Percentiles rank a stretch among this genome's conserved stretches.
Evolutionary conservation across 2,797 vertebrate genomes (phyloP).

Genomic region (Darevskia nairensis): DNA sequence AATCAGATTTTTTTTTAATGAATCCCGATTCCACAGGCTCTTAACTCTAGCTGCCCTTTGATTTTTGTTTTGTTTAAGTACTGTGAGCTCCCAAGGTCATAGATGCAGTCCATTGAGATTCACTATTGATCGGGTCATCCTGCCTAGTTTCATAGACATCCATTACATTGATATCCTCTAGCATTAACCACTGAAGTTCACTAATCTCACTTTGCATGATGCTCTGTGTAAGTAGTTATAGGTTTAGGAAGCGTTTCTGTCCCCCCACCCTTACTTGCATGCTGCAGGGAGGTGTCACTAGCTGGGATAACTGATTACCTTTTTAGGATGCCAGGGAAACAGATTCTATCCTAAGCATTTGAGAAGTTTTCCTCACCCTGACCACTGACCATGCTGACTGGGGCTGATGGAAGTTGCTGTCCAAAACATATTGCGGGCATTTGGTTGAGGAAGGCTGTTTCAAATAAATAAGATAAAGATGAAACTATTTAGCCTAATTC

Average conservation of each 20-base stretch:
- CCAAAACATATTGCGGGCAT: no score
- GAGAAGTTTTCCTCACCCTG: neutral
- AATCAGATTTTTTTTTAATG: neutral
- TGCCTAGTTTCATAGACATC: neutral
- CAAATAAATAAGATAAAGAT: no score
- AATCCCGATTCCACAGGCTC: neutral
- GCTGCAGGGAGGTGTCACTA: neutral
- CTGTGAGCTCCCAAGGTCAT: neutral
- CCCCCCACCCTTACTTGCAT: neutral
- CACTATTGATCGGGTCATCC: slow-evolving; percentile 6
- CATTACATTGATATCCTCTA: slow-evolving; percentile 19
- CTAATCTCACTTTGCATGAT: slow-evolving; percentile 19
- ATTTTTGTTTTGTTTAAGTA: slow-evolving; percentile 16
- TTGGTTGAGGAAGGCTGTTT: no score
- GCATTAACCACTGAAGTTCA: slow-evolving; percentile 9
- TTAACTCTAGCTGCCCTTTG: neutral
- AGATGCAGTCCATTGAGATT: neutral
- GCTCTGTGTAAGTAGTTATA: slow-evolving; percentile 1
- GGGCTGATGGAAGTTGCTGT: no score
- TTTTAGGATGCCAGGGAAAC: neutral
- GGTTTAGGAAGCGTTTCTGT: neutral
- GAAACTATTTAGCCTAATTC: no score
- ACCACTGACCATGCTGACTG: no score
- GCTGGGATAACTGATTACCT: neutral
- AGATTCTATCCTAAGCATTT: neutral